Base-by-base conservation (phyloP, 2,113 vertebrate species). In the Ictalurus furcatus region DNA sequence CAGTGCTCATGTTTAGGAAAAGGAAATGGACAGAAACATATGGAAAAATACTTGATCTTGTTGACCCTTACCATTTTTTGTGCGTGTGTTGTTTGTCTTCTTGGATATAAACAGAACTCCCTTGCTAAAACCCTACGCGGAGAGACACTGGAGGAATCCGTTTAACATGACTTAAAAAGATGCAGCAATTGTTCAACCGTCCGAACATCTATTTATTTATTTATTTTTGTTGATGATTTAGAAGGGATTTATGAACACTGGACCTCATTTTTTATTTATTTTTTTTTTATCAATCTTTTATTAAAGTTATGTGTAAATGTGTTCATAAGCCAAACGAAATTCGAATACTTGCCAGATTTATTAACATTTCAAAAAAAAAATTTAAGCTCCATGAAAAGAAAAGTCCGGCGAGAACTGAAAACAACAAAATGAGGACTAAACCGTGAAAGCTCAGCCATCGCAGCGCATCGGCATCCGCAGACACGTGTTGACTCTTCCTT, bases 1-100 rank as follows among this genome's bases (percentile, higher is more conserved):
- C 40, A 34, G 48, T 80, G 87, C 84, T 90, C 84, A 84, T 86
- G 87, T 86, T 87, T 85, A 73, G 85, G 30, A 59, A 76, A 87
- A 23, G 13, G 65, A 84, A 84, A 30, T 69, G 63, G 84, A 4
- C 74, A 90, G 71, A 88, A 44, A 88, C 91, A 89, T 89, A 89
- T 89, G 89, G 90, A 89, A 92, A 91, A 92, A 74, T 79, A 52
- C 25, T 82, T 90, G 86, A 69, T 65, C 87, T 85, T 89, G 89
- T 90, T 91, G 90, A 56, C 89, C 92, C 40, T 67, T 82, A 89
- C 89, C 61, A 88, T 89, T 88, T 85, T 88, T 92, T 90, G 74
- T 63, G 34, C 40, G 6, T 48, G 9, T 11, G 84, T 88, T 14
- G 92, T 91, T 91, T 92, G 78, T 91, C 91, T 92, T 91, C 52